Base-by-base conservation (phyloP, 2,797 vertebrate species). In the Bovichtus variegatus region DNA sequence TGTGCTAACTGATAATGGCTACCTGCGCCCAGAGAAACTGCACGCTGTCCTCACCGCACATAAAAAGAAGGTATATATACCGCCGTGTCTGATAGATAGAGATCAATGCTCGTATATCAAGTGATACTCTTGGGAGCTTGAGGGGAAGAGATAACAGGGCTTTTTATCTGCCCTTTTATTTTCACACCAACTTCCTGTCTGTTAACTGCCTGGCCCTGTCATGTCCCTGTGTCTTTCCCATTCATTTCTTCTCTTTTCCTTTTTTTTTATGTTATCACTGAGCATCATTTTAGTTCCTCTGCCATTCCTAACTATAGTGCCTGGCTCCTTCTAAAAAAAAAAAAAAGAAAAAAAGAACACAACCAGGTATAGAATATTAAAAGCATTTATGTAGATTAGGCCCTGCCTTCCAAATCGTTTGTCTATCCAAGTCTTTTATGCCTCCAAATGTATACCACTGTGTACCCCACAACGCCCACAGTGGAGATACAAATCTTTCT, bases 21-120 rank as follows among this genome's bases (percentile, higher is more conserved):
- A 95, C 92, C 71, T 94, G 58, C 94, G 83, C 79, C 93, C 94
- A 9, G 95, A 96, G 91, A 96, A 95, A 61, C 80, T 96, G 67
- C 94, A 95, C 2, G 92, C 88, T 1, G 84, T 94, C 82, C 77
- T 97, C 57, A 85, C 89, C 11, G 86, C 89, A 0, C 94, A 95
- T 87, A 95, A 94, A 93, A 89, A 89, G 61, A 93, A 96, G 96
- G 96, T 96, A 91, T 53, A 74, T 87, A 73, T 65, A 72, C 63
- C 50, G 68, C 70, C n/a, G 60, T 27, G 80, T 84, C 79, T 80
- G 81, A 79, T 63, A 74, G 90, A 93, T 93, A 87, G 78, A 78
- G 71, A 93, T 91, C 89, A 79, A 79, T 65, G 78, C 89, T 91
- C 85, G 80, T 92, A 87, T 81, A 90, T 92, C 87, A 89, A 81